A percentile compares a stretch with the other conserved stretches of the same genome.
phyloP scores from a whole-genome alignment of 2,113 vertebrate genomes.

The Thunnus maccoyii region DNA sequence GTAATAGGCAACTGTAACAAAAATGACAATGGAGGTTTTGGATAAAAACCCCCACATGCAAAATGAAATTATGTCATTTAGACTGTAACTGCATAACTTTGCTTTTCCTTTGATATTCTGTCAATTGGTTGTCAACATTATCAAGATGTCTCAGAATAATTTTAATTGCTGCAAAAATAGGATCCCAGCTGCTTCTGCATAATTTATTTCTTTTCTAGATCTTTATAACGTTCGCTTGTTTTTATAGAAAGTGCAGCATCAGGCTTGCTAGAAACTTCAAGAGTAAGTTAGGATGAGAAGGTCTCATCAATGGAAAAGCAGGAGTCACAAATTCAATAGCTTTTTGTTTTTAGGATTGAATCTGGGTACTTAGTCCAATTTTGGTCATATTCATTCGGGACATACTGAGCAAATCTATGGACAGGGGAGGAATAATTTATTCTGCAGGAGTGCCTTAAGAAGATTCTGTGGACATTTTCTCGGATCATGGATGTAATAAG shows the following conservation, averaged over 20 bases:
- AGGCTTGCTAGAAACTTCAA: background rate
- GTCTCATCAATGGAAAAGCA: background rate
- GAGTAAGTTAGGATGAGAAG: background rate
- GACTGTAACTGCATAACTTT: conserved; percentile 15
- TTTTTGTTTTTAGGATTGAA: background rate
- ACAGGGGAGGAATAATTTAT: no score
- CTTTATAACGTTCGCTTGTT: background rate
- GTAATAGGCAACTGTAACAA: conserved; percentile 31
- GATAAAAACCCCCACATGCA: background rate
- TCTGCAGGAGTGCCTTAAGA: no score
- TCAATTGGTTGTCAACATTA: conserved; percentile 19
- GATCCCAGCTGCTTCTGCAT: background rate
- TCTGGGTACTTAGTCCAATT: background rate
- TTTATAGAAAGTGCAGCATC: background rate
- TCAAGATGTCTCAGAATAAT: background rate
- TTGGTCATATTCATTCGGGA: background rate
- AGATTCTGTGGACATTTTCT: no score
- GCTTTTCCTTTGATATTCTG: background rate
- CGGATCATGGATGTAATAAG: no score
- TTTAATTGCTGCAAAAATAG: conserved; percentile 17
- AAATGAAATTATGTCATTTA: conserved; percentile 32
- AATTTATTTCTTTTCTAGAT: background rate
- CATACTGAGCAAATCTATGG: no score
- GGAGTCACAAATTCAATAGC: background rate
- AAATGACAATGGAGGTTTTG: conserved; percentile 46